These are phyloP conservation scores for Plecotus auritus DNA, from an alignment of 2,113 vertebrate genomes.

Conservation along the genomic window DNA sequence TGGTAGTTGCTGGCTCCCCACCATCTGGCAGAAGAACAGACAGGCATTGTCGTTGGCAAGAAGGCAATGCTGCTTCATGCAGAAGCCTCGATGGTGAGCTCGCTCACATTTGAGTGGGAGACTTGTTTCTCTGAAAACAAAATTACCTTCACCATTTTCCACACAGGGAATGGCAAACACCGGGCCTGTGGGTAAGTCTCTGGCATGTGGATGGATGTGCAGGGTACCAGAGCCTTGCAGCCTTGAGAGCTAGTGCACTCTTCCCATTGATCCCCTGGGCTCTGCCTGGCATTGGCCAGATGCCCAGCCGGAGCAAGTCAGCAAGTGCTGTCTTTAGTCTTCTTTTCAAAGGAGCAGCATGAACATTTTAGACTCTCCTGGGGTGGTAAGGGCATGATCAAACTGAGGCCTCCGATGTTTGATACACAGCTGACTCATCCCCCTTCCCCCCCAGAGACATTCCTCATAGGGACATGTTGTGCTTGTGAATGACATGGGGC, in stretches of 20 bases:
- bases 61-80: background rate
- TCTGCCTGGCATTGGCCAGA: background rate
- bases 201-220: background rate
- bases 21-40: background rate
- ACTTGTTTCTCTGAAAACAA: background rate
- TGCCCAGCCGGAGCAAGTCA: background rate
- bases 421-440: background rate
- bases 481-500: background rate
- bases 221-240: background rate
- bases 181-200: background rate
- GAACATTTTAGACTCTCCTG: background rate
- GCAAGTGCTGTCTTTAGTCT: background rate
- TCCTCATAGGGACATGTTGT: fast-evolving
- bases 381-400: no score
- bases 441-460: fast-evolving
- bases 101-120: background rate
- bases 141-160: background rate
- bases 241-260: fast-evolving
- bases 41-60: background rate
- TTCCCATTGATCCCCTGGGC: background rate
- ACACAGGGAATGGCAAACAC: background rate
- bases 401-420: background rate
- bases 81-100: background rate
- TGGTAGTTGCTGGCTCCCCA: background rate
- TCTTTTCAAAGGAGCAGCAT: background rate